Base-by-base conservation (phyloP, 2,888 invertebrate genomes). In the Acleris sparsana region DNA sequence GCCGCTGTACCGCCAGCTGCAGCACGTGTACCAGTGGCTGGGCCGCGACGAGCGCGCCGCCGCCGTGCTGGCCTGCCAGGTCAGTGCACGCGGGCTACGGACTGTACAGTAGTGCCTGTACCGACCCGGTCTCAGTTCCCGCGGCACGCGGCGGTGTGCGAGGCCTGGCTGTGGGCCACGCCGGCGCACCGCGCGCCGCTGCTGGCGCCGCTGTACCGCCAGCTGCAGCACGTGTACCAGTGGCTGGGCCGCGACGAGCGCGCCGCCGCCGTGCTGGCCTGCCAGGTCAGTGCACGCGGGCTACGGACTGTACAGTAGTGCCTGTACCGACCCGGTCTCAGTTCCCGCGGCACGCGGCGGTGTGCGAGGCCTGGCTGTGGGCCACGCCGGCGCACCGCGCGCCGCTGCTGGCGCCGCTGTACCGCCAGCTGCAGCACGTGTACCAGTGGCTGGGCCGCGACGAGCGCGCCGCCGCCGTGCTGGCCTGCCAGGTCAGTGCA, bases 201-300 rank as follows among this genome's bases (percentile, higher is more conserved):
- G 53, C 92, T 99, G 29, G 95, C 96, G 61, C 96, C 96, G 0
- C 91, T 97, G 58, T 97, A 97, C 86, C 96, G 96, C 61, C 92
- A 98, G 51, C 96, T 97, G 78, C 96, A 97, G 78, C 97, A 97
- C 82, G 97, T 98, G 94, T 97, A 97, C 88, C 95, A 96, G 72
- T 97, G 97, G 87, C 92, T 99, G 55, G 94, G 95, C 55, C 96
- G 96, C 67, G 97, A 98, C 81, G 95, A 96, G 13, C 94, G 96
- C 74, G 97, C 97, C 80, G 95, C 98, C 33, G 94, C 96, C 59
- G 96, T 97, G 53, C 94, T 99, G 52, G 97, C 97, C 74, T 97
- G 97, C 78, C 94, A 94, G 89, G 97, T 97, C 80, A 92, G 94
- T 90, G 3, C n/a, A n/a, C n/a, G n/a, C n/a, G n/a, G n/a, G n/a